These are phyloP conservation scores for Sparus aurata DNA, from an alignment of 2,797 vertebrate species.

Conservation along the genomic window DNA sequence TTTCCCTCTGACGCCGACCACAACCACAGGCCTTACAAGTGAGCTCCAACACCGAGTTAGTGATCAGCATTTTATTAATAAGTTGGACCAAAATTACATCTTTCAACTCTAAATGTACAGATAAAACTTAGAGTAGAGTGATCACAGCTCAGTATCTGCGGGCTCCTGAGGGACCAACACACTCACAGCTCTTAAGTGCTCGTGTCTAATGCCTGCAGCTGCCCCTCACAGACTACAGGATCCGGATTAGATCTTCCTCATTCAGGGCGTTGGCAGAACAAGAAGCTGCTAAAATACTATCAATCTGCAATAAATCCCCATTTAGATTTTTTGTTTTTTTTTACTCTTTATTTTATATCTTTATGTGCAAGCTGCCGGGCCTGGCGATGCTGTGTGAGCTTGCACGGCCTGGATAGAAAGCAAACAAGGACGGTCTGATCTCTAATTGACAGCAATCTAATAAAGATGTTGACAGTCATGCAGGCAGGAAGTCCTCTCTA, in stretches of 20 bases:
- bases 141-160: conserved; percentile 41
- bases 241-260: conserved; percentile 43
- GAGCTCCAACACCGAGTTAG: no score
- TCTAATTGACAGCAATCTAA: conserved; percentile 81
- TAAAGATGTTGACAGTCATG: conserved; percentile 73
- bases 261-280: conserved; percentile 80
- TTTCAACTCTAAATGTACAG: not conserved
- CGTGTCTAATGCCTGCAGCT: conserved; percentile 62
- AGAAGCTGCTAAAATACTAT: conserved; percentile 36
- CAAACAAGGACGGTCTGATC: conserved; percentile 51
- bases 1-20: no score
- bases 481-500: conserved; percentile 76
- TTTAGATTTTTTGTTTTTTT: not conserved
- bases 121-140: conserved; percentile 14
- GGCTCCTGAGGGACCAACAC: conserved; percentile 61
- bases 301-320: conserved; percentile 4
- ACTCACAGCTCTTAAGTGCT: conserved; percentile 68
- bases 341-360: not conserved
- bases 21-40: no score
- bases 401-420: conserved; percentile 8
- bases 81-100: not conserved
- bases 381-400: not conserved
- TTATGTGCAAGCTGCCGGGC: conserved; percentile 10
- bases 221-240: conserved; percentile 55
- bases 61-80: no score